phyloP scores from a whole-genome alignment of 2,888 invertebrate genomes.

The Acrocyrtus sp. region DNA sequence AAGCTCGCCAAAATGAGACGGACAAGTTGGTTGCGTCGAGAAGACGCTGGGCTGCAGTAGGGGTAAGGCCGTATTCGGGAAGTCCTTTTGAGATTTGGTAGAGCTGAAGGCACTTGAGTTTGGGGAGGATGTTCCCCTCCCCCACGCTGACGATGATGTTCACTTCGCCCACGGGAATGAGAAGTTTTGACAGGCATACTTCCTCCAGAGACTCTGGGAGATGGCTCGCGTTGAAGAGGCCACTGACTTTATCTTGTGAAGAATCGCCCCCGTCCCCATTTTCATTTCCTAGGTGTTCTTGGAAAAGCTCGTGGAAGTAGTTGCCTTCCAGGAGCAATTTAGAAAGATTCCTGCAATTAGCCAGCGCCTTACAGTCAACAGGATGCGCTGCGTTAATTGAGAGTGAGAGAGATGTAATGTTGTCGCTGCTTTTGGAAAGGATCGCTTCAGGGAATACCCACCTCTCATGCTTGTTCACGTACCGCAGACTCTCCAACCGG shows the following conservation, averaged over 20 bases:
- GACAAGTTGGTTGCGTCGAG: conserved; percentile 17
- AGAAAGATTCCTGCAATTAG: conserved; percentile 4
- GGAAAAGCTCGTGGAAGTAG: background rate
- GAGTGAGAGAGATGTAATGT: conserved; percentile 4
- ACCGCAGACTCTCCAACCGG: conserved; percentile 1
- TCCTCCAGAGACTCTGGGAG: conserved; percentile 23
- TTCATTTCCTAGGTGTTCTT: background rate
- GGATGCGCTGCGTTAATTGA: conserved; percentile 13
- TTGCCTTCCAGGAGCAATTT: conserved; percentile 21
- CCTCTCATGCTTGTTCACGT: conserved; percentile 29
- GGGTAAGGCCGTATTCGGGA: conserved; percentile 16
- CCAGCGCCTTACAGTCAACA: conserved; percentile 19
- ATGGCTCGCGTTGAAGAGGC: conserved; percentile 3
- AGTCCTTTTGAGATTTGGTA: conserved; percentile 27
- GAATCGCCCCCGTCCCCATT: background rate
- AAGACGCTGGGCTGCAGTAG: conserved; percentile 5
- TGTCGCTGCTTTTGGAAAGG: background rate
- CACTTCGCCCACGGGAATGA: conserved; percentile 10
- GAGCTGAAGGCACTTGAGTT: conserved; percentile 15
- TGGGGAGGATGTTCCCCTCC: no score
- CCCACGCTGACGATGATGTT: no score
- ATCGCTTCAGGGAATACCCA: conserved; percentile 22
- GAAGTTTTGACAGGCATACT: conserved; percentile 14
- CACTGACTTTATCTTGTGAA: background rate
- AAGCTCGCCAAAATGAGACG: conserved; percentile 35